Base-by-base conservation (phyloP, 2,888 invertebrate genomes). In the Xestoiulus laeticollis region DNA sequence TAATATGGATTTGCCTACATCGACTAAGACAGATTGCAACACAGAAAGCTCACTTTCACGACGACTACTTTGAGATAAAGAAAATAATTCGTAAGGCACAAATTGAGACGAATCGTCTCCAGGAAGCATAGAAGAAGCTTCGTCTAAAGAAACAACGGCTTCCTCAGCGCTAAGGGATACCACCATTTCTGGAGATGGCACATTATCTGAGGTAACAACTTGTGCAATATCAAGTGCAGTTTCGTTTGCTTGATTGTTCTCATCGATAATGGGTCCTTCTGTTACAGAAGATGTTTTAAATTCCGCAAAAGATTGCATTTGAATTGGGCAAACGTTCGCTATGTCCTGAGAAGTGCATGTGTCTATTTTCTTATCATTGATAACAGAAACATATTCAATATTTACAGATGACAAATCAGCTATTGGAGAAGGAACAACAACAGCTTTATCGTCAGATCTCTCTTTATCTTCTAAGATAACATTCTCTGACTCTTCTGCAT, bases 61-160 rank as follows among this genome's bases (percentile, higher is more conserved):
- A 22, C 22, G 59, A 19, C 22, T 22, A 59, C 8, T 1, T 59
- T 22, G 3, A 22, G 59, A 22, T 59, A 59, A 6, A 22, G 59
- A 59, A 59, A 59, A 59, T 59, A 59, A 59, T 59, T 59, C 22
- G 59, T 59, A 59, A 59, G 59, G 59, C 59, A 59, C 59, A 22
- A 22, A 1, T 59, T 59, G 59, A 59, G 59, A 59, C 59, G 59
- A 22, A 1, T 22, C 59, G 59, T 59, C 59, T 59, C 59, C 6
- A 59, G 59, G 59, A 59, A 59, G 59, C 59, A 59, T 59, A 22
- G 59, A 22, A 59, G 59, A 10, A 6, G 59, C 22, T 22, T 22
- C 22, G n/a, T 59, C 59, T 59, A 22, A 6, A 22, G 59, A 59
- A 59, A 59, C 19, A 59, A 59, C 59, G 59, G 59, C 22, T 19